A percentile compares a stretch with the other conserved stretches of the same genome.
Conservation (phyloP, 2,888 invertebrate genomes). For the Cheilosia variabilis region DNA sequence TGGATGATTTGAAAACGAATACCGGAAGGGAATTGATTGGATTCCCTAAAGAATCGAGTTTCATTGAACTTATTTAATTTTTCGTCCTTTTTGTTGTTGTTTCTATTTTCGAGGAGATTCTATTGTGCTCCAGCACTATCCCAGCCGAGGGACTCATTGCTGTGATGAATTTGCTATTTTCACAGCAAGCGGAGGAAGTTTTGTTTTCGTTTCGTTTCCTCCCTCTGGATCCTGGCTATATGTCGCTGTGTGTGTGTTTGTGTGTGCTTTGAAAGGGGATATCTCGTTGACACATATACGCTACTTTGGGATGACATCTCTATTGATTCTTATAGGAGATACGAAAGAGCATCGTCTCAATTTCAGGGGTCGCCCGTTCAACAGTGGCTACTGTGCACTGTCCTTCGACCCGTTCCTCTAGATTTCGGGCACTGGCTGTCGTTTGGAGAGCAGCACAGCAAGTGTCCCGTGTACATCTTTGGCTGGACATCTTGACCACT, state of each 20-base stretch:
- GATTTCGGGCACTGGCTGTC: neutral
- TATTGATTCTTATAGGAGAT: slow-evolving; percentile 45
- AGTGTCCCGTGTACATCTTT: slow-evolving; percentile 1
- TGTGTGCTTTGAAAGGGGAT: slow-evolving; percentile 36
- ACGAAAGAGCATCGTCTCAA: slow-evolving; percentile 46
- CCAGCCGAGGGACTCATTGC: slow-evolving; percentile 62
- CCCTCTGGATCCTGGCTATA: neutral
- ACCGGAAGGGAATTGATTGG: slow-evolving; percentile 74
- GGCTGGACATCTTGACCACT: slow-evolving; percentile 37
- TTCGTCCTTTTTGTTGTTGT: slow-evolving; percentile 64
- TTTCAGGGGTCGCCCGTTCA: slow-evolving; percentile 59
- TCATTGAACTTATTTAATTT: slow-evolving; percentile 75
- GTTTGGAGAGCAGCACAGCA: neutral
- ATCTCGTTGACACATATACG: slow-evolving; percentile 31
- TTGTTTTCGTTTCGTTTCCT: slow-evolving; percentile 26
- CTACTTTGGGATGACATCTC: slow-evolving; percentile 52
- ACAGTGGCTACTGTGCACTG: slow-evolving; percentile 53
- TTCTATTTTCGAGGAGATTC: slow-evolving; percentile 27
- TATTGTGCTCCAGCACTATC: slow-evolving; percentile 16
- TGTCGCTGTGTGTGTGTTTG: neutral
- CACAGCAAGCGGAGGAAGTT: slow-evolving; percentile 31
- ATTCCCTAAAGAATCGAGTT: slow-evolving; percentile 72
- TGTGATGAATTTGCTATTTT: slow-evolving; percentile 71
- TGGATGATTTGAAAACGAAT: slow-evolving; percentile 67
- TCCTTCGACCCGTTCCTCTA: slow-evolving; percentile 16